Base-by-base conservation (phyloP, 2,113 vertebrate species). In the Xenopus laevis region DNA sequence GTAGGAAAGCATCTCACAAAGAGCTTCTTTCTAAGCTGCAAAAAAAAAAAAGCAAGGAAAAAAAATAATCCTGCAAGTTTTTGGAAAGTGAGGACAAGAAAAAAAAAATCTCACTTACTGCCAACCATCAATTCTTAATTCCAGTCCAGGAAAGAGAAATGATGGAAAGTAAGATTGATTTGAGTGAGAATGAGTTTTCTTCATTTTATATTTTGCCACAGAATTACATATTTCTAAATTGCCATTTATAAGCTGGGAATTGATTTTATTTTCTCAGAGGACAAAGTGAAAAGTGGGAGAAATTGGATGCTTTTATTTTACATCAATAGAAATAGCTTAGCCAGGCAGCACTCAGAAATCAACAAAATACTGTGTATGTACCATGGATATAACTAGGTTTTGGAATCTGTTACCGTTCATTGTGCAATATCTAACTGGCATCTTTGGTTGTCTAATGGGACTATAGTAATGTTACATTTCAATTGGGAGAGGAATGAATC, bases 161-260 rank as follows among this genome's bases (percentile, higher is more conserved):
- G 76, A 57, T 83, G 83, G 84, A 85, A 89, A 89, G 0, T 40
- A 86, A 86, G 86, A 87, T 82, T 87, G 84, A 87, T 87, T 87
- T 86, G 85, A 80, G 73, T 40, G 65, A 69, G 67, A 77, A 77
- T 63, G 65, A 62, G 65, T 75, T 75, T 68, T 83, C 81, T 78
- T 73, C 78, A 80, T 79, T 82, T 7, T 13, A 86, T 83, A 83
- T 84, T 83, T 86, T 81, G 78, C 82, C 83, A 30, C 82, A 82
- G 85, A 86, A 85, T 82, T 80, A 86, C 85, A 83, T 83, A 83
- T 86, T 88, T 87, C 74, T 83, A 83, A 86, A 82, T 85, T 86
- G 84, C 79, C 83, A 83, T 87, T 82, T 83, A 74, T 86, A 84
- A 83, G 81, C 84, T 78, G 80, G 77, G 78, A 84, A 85, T 82